A percentile compares a stretch with the other conserved stretches of the same genome.
Evolutionary conservation across 23 tunicate genomes (phyloP).

Genomic region (Phallusia fumigata): DNA sequence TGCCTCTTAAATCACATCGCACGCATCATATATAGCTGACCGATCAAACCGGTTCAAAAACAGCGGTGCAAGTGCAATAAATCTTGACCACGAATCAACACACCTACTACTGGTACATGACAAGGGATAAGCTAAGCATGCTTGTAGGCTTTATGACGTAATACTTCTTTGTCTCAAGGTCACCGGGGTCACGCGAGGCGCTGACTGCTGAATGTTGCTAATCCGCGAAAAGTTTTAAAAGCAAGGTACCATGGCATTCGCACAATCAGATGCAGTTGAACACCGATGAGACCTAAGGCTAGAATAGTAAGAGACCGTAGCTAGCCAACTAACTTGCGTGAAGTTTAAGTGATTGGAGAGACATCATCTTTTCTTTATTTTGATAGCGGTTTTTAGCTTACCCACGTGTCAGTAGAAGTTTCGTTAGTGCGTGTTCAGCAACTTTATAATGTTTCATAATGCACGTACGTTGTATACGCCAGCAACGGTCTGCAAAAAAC

Average conservation of each 20-base stretch:
- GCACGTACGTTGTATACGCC: not conserved
- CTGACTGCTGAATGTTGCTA: not conserved
- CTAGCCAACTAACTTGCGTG: too few species aligned
- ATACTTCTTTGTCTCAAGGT: not conserved
- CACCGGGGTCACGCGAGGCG: not conserved
- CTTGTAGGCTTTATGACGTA: slow-evolving; percentile 6
- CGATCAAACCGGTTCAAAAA: not conserved
- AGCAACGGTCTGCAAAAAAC: not conserved
- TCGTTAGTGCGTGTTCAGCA: too few species aligned
- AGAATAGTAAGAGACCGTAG: too few species aligned
- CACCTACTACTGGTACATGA: slow-evolving; percentile 3
- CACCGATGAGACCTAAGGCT: too few species aligned
- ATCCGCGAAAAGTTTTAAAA: not conserved
- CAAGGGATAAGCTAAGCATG: slow-evolving; percentile 10
- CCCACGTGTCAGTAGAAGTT: too few species aligned
- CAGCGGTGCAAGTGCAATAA: not conserved
- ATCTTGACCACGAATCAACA: not conserved
- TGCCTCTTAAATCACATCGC: too few species aligned
- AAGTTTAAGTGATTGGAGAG: too few species aligned
- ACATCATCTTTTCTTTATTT: too few species aligned
- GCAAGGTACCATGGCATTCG: not conserved
- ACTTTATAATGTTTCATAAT: too few species aligned
- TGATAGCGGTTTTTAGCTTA: too few species aligned
- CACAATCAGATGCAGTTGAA: too few species aligned
- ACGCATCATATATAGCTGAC: too few species aligned